Base-by-base conservation (phyloP, 2,113 vertebrate genomes). In the Microtus ochrogaster region DNA sequence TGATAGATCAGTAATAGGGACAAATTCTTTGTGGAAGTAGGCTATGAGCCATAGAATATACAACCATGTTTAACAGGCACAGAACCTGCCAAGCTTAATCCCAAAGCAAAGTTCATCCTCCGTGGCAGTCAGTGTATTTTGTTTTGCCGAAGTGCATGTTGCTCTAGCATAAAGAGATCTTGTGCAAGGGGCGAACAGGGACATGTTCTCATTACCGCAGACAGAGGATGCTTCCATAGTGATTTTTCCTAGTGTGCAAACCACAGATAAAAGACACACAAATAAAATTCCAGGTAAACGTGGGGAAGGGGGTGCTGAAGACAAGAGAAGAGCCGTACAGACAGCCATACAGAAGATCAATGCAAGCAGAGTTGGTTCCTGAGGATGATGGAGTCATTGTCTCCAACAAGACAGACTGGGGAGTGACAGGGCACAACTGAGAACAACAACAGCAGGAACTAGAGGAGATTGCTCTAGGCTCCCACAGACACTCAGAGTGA, bases 141-240 rank as follows among this genome's bases (percentile, higher is more conserved):
- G 2, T 93, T 58, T 47, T 41, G 9, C 21, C 26, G 12, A 5
- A 28, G 26, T 8, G 0, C 5, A 0, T 28, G 14, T 55, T 39
- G 19, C 6, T 39, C 1, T 22, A 41, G 11, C 5, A 0, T 2
- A 9, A 83, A 26, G 7, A 36, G 74, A 6, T 26, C 41, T 0
- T 0, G 9, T 8, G 19, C 11, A 5, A 47, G 68, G 3, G 19
- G 28, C 52, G 5, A 0, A 13, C 6, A 36, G 49, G 26, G 26
- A 24, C 28, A 8, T 7, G 39, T 55, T 72, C 91, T 63, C 6
- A 21, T 11, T 1, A 0, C 13, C 22, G 22, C 1, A 7, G 0
- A 22, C 11, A 58, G 6, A 5, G 39, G 1, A 2, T 26, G 0
- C 65, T 63, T 70, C 44, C n/a, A 14, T 19, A 21, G 28, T 14